Evolutionary conservation across 1,140 invertebrate genomes (phyloP).

Genomic region (Diorhabda sublineata): DNA sequence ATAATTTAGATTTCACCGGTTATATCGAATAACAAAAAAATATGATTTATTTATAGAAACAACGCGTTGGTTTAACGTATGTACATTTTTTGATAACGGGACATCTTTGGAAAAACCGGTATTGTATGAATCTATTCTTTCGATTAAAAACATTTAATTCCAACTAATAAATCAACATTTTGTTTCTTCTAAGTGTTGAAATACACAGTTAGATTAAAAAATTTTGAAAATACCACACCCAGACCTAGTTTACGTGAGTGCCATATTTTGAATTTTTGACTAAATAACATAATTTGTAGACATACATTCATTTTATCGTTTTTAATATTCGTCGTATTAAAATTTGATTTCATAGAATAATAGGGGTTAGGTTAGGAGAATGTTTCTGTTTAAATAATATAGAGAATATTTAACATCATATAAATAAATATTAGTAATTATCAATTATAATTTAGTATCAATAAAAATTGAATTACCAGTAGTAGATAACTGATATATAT

Average conservation of each 20-base stretch:
- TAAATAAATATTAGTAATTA: too few species aligned
- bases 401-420: too few species aligned
- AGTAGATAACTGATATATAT: too few species aligned
- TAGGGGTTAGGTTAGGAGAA: background rate
- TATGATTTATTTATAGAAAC: conserved; percentile 31
- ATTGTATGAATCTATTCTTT: conserved; percentile 27
- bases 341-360: background rate
- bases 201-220: background rate
- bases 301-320: background rate
- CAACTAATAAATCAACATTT: background rate
- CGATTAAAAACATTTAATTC: conserved; percentile 4
- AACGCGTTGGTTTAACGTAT: conserved; percentile 24
- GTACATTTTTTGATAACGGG: conserved; percentile 26
- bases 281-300: background rate
- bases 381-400: background rate
- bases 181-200: background rate
- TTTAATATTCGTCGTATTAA: background rate
- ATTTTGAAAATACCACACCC: background rate
- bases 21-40: background rate
- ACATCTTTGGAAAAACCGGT: conserved; percentile 30
- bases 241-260: background rate
- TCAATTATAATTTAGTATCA: too few species aligned
- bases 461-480: too few species aligned
- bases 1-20: background rate
- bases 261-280: background rate